Evolutionary conservation across 2,113 vertebrate genomes (phyloP).

Genomic region (Panthera uncia): DNA sequence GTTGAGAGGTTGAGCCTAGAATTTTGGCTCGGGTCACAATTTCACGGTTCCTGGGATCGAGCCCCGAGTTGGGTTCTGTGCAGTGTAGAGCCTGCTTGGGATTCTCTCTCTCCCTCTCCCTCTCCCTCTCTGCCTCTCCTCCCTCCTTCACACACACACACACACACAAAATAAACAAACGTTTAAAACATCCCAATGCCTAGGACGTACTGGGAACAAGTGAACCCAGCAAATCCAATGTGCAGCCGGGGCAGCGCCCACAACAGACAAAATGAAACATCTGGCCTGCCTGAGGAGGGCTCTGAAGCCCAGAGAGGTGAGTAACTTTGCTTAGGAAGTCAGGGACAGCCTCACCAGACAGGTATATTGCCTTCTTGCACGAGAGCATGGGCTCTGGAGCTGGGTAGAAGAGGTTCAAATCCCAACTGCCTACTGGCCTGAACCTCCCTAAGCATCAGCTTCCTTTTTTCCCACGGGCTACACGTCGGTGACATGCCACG

Average conservation of each 20-base stretch:
- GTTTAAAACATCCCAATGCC: not conserved
- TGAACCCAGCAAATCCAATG: not conserved
- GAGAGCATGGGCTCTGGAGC: not conserved
- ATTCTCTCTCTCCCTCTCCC: too few species aligned
- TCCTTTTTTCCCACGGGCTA: not conserved
- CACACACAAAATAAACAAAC: too few species aligned
- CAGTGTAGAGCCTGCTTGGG: too few species aligned
- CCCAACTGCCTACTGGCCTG: not conserved
- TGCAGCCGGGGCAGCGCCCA: not conserved
- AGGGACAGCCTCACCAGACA: not conserved
- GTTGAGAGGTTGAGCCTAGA: too few species aligned
- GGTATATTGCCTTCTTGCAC: not conserved
- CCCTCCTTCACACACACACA: too few species aligned
- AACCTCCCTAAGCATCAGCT: not conserved
- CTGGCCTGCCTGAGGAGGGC: not conserved
- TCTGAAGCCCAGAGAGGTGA: not conserved
- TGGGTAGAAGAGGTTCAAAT: not conserved
- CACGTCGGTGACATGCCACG: too few species aligned
- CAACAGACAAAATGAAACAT: not conserved
- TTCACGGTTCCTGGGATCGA: too few species aligned
- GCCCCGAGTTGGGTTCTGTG: too few species aligned
- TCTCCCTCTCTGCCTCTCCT: too few species aligned
- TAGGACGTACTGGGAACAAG: not conserved
- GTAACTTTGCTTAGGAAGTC: not conserved
- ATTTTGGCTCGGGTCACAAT: too few species aligned